Evolutionary conservation across 1,140 invertebrate species (phyloP).

Genomic region (Hirudo medicinalis): DNA sequence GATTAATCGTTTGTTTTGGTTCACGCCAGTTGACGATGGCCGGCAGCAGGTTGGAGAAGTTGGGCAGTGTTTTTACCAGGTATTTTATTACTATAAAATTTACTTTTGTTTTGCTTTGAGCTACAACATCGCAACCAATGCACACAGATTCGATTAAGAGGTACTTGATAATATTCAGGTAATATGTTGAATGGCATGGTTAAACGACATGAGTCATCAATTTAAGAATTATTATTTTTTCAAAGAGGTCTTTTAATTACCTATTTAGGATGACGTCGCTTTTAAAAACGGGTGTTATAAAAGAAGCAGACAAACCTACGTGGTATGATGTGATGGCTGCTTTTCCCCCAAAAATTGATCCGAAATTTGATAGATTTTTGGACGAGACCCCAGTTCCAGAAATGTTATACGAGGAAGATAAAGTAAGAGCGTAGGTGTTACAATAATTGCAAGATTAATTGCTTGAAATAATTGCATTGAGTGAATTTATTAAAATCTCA

Average conservation of each 20-base stretch:
- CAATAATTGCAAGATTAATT: neutral
- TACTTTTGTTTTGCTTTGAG: conserved; percentile 3
- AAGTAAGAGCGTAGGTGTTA: conserved; percentile 59
- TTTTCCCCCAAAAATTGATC: conserved; percentile 69
- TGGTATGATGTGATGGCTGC: conserved; percentile 76
- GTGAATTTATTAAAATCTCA: no score
- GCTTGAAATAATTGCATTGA: no score
- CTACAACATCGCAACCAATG: neutral
- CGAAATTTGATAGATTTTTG: conserved; percentile 50
- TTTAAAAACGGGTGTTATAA: conserved; percentile 57
- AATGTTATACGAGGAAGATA: conserved; percentile 76
- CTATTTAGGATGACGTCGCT: conserved; percentile 56
- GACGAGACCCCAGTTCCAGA: conserved; percentile 48
- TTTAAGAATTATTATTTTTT: conserved; percentile 4
- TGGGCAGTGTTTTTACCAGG: conserved; percentile 27
- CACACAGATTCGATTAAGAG: neutral
- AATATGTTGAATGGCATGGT: no score
- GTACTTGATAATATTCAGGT: neutral
- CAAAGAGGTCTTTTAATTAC: neutral
- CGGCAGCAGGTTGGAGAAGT: conserved; percentile 26
- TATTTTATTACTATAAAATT: conserved; percentile 15
- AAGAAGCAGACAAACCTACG: conserved; percentile 62
- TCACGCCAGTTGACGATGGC: conserved; percentile 23
- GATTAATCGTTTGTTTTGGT: no score
- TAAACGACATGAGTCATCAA: no score